Percentiles rank a stretch among this genome's conserved stretches.
These are phyloP conservation scores for Drosophila littoralis DNA, from an alignment of 1,140 invertebrate species.

Conservation along the genomic window DNA sequence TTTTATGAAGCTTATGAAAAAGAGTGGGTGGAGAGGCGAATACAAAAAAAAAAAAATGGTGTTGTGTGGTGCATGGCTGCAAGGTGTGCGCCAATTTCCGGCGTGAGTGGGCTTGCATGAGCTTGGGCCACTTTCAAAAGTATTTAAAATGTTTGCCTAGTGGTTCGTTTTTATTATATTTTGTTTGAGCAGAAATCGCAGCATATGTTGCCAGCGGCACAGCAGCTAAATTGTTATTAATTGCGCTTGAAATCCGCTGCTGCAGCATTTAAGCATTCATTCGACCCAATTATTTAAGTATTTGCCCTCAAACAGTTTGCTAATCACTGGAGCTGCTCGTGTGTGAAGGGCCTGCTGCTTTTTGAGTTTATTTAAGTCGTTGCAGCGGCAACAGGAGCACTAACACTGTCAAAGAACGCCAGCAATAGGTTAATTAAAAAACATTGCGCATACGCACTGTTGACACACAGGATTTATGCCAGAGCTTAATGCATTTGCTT, in stretches of 20 bases:
- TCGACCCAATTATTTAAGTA: constrained; percentile 27
- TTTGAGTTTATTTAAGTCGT: constrained; percentile 4
- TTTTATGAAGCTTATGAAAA: constrained; percentile 63
- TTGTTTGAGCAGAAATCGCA: constrained; percentile 18
- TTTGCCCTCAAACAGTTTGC: constrained; percentile 11
- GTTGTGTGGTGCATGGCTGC: constrained; percentile 69
- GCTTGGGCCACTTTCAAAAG: constrained; percentile 20
- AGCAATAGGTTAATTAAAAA: constrained; percentile 26
- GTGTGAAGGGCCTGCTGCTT: neutral
- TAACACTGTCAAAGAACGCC: neutral
- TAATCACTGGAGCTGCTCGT: constrained; percentile 5
- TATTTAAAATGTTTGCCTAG: constrained; percentile 31
- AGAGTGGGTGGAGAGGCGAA: neutral
- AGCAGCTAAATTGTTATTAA: constrained; percentile 58
- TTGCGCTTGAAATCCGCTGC: constrained; percentile 30
- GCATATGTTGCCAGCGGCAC: constrained; percentile 56
- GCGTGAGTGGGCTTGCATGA: constrained; percentile 56
- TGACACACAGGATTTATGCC: neutral
- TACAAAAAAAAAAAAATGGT: constrained; percentile 38
- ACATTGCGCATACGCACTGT: constrained; percentile 46
- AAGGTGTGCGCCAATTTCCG: constrained; percentile 80
- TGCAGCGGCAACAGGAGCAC: neutral
- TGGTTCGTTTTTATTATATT: constrained; percentile 1
- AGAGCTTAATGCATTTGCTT: neutral
- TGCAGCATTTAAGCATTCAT: constrained; percentile 17